A percentile compares a stretch with the other conserved stretches of the same genome.
phyloP scores from a whole-genome alignment of 2,797 vertebrate species.

The Sparidentex hasta region DNA sequence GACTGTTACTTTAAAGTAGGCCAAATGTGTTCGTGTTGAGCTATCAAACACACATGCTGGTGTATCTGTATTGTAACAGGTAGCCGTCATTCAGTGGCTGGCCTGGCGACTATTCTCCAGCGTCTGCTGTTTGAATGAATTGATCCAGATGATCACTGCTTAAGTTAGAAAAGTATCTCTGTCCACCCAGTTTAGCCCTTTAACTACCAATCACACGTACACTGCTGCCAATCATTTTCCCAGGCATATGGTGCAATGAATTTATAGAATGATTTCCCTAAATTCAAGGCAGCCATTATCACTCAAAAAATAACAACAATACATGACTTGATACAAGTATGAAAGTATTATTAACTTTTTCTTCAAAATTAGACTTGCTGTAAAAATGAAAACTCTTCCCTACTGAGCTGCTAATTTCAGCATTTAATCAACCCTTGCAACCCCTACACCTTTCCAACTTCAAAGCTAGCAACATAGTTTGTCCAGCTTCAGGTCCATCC shows the following conservation, averaged over 20 bases:
- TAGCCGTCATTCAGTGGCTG: constrained; percentile 27
- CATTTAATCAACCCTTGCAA: not conserved
- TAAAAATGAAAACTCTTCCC: not conserved
- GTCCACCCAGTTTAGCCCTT: not conserved
- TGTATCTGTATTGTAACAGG: constrained; percentile 21
- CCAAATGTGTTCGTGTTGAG: constrained; percentile 26
- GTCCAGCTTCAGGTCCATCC: constrained; percentile 1
- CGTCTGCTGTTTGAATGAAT: constrained; percentile 1
- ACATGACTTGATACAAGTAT: not conserved
- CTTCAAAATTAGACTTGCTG: not conserved
- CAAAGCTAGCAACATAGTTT: not conserved
- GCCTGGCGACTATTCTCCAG: constrained; percentile 26
- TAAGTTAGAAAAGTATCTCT: not conserved
- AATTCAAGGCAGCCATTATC: not conserved
- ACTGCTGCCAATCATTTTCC: constrained; percentile 17
- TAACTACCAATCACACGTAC: constrained; percentile 18
- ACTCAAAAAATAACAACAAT: constrained; percentile 1
- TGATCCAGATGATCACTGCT: constrained; percentile 25
- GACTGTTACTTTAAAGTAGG: constrained; percentile 20
- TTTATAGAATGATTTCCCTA: not conserved
- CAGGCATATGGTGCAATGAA: not conserved
- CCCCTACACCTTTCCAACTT: not conserved
- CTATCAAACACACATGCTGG: constrained; percentile 27
- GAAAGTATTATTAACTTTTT: too few relatives aligned
- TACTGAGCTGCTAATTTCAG: not conserved